A percentile compares a stretch with the other conserved stretches of the same genome.
phyloP scores from a whole-genome alignment of 2,113 vertebrate species.

The Pterocles orientalis region DNA sequence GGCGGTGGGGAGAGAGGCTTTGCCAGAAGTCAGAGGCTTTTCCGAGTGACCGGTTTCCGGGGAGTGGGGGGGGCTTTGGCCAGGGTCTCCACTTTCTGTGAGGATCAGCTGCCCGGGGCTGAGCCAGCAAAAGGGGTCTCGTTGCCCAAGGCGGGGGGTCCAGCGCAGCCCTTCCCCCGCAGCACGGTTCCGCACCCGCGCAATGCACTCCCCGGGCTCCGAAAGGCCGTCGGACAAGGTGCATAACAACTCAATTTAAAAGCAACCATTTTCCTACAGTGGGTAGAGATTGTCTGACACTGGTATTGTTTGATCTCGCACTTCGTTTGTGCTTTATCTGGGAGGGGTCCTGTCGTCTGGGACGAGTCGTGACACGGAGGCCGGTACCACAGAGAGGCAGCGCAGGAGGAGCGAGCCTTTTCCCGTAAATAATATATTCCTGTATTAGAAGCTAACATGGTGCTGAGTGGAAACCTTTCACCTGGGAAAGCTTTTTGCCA shows the following conservation, averaged over 20 bases:
- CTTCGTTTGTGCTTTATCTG: background rate
- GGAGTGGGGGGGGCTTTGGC: background rate
- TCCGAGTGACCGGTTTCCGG: background rate
- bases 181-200: rapidly evolving
- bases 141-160: background rate
- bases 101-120: background rate
- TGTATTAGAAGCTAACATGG: background rate
- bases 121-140: background rate
- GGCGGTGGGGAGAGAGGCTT: background rate
- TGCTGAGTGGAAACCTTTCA: background rate
- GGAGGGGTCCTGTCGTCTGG: background rate
- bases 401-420: background rate
- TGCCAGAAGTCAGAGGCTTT: background rate
- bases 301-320: background rate
- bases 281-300: background rate
- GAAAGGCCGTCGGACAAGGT: background rate
- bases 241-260: too few species aligned
- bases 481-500: slow-evolving; percentile 7
- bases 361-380: background rate
- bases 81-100: background rate
- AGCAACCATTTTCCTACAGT: background rate
- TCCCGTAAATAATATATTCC: background rate
- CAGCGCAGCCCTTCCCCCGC: background rate
- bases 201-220: background rate
- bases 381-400: rapidly evolving